Base-by-base conservation (phyloP, 2,888 invertebrate genomes). In the Unio pictorum region DNA sequence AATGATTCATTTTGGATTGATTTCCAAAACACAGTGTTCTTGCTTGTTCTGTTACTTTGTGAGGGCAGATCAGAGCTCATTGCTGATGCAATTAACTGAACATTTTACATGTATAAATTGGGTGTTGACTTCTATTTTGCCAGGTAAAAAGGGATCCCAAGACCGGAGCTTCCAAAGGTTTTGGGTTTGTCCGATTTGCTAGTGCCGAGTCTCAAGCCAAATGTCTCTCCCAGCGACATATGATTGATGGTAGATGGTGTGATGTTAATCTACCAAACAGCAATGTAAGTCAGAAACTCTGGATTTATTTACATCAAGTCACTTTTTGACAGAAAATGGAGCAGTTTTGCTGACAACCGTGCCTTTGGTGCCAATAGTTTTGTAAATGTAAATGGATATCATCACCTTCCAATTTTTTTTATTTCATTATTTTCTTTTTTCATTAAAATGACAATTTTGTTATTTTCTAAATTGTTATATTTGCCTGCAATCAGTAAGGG, bases 211-310 rank as follows among this genome's bases (percentile, higher is more conserved):
- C 96, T 56, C 99, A 99, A 91, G 94, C 96, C 92, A 93, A 97
- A 88, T 98, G 98, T 56, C 92, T 99, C 72, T 95, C 97, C 26
- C 96, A 97, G 87, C 93, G 98, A 72, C 98, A 98, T 90, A 95
- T 97, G 92, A 98, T 99, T 84, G 98, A 98, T 91, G 98, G 98
- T 0, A 93, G 99, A 81, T 97, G 97, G 96, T 99, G 99, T 88
- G 98, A 99, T 91, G 98, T 99, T 4, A 96, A 98, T 91, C 95
- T 99, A 85, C 99, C 99, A 30, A 97, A 98, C 91, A 98, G 96
- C 15, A 97, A 96, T 93, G 94, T 94, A 81, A 73, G 81, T 66
- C 28, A 20, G n/a, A 57, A 18, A 30, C 56, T 30, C 0, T 57
- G 58, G 57, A 23, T 56, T 30, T 45, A 17, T 55, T n/a, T 61